Evolutionary conservation across 1,140 invertebrate genomes (phyloP).

Genomic region (Sitophilus oryzae): DNA sequence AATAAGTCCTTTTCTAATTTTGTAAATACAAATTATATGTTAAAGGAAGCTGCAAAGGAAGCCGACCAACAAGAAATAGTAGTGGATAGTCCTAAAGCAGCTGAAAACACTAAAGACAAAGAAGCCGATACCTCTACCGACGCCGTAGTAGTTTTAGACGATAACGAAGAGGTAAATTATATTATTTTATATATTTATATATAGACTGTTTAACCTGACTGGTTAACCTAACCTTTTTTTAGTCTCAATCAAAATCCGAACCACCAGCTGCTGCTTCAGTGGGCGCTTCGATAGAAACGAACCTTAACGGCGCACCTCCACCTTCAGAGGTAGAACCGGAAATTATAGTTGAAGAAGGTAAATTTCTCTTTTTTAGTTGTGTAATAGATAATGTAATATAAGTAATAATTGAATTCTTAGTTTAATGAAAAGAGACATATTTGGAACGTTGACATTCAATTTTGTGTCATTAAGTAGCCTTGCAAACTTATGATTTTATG

Average conservation of each 20-base stretch:
- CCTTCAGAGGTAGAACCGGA: slow-evolving; percentile 13
- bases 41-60: neutral
- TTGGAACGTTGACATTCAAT: no score
- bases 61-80: slow-evolving; percentile 22
- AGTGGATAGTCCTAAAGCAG: slow-evolving; percentile 26
- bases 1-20: no score
- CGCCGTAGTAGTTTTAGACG: slow-evolving; percentile 33
- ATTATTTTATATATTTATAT: neutral
- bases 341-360: slow-evolving; percentile 20
- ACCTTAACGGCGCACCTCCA: neutral
- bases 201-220: no score
- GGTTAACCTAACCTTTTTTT: no score
- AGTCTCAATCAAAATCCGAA: neutral
- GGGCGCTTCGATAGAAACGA: neutral
- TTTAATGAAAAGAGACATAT: no score
- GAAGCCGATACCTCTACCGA: slow-evolving; percentile 10
- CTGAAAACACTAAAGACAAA: slow-evolving; percentile 17
- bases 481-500: no score
- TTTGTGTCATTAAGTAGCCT: no score
- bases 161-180: slow-evolving; percentile 15
- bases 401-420: no score
- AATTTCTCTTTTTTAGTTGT: neutral
- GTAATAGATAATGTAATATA: no score
- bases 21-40: no score
- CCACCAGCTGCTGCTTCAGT: neutral